Base-by-base conservation (phyloP, 1,140 invertebrate genomes). In the Neodiprion virginianus region DNA sequence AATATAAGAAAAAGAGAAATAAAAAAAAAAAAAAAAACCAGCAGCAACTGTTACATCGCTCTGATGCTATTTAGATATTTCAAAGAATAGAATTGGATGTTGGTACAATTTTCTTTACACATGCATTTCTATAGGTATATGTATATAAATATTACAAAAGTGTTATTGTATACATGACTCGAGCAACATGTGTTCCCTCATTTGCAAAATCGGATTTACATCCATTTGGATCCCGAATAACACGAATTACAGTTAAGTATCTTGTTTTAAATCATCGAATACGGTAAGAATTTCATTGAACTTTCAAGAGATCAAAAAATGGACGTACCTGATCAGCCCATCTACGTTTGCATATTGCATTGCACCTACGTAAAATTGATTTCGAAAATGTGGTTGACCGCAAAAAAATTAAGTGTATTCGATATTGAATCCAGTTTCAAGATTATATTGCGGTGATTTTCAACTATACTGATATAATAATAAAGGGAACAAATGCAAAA, bases 401-500 rank as follows among this genome's bases (percentile, higher is more conserved):
- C n/a, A 53, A n/a, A 53, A 53, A 53, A 11, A 53, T 1, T 11
- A 11, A 21, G 17, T 21, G 17, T 21, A 21, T 21, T 21, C 17
- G 17, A 21, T 21, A 21, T 53, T 53, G 50, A 10, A 11, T 14
- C n/a, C 50, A 53, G 50, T 11, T 53, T 21, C 17, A 21, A 21
- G 17, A 21, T 21, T 21, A 21, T 21, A 21, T 21, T 21, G 17
- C 1, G 1, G 17, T 21, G 17, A 21, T 21, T 21, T 21, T 21
- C 17, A 21, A 21, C 17, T 21, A 21, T 21, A 21, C 17, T 21
- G 17, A 21, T 21, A 21, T 21, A 21, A 21, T 21, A 11, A 53
- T 10, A 53, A 11, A 72, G 76, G 69, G 73, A 75, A 49, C 48
- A 23, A 69, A n/a, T 8, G 73, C 11, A 50, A 48, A 47, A 76